Percentiles rank a stretch among this genome's conserved stretches.
These are phyloP conservation scores for Henricia sp. DNA, from an alignment of 53 echinoderm and acorn worm species.

Conservation along the genomic window DNA sequence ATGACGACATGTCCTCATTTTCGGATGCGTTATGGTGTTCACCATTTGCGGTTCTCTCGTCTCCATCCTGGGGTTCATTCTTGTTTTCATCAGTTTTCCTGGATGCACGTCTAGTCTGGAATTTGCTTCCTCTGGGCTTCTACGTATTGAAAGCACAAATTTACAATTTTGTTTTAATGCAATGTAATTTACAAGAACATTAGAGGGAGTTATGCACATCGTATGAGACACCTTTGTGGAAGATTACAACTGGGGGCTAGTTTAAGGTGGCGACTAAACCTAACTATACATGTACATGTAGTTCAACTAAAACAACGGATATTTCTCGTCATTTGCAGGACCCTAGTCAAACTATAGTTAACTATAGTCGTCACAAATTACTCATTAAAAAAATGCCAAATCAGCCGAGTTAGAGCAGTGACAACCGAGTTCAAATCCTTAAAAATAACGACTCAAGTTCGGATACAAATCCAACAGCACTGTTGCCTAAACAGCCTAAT, in stretches of 20 bases:
- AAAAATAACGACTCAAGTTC: too few relatives aligned
- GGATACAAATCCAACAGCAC: too few relatives aligned
- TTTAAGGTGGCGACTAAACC: not conserved
- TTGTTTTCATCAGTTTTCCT: not conserved
- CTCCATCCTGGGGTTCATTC: not conserved
- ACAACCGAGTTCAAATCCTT: too few relatives aligned
- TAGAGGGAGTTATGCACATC: not conserved
- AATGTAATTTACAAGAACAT: not conserved
- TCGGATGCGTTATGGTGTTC: too few relatives aligned
- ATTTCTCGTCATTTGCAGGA: not conserved
- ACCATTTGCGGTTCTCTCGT: too few relatives aligned
- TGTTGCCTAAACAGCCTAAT: not conserved
- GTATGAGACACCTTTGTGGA: too few relatives aligned
- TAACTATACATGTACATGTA: not conserved
- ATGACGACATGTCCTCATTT: not conserved
- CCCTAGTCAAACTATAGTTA: too few relatives aligned
- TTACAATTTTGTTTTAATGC: too few relatives aligned
- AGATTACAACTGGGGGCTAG: not conserved
- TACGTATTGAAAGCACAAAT: too few relatives aligned
- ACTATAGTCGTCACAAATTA: too few relatives aligned
- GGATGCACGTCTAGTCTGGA: not conserved
- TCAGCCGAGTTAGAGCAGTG: too few relatives aligned
- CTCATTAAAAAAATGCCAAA: too few relatives aligned
- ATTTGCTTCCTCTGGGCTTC: not conserved
- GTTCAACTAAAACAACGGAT: not conserved